phyloP scores from a whole-genome alignment of 2,113 vertebrate genomes.

The Vulpes ferrilata region DNA sequence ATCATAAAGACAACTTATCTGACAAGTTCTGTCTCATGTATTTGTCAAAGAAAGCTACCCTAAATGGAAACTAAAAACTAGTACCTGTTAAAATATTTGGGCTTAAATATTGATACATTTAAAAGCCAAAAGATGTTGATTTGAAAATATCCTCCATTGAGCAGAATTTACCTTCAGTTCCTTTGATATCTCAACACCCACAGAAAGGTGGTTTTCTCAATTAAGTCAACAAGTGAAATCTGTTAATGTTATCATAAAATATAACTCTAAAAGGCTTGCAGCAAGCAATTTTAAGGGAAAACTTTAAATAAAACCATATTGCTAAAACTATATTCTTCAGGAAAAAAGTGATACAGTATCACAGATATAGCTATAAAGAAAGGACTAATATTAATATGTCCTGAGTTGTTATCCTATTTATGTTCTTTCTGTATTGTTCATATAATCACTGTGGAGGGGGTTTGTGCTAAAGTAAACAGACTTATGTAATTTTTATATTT shows the following conservation, averaged over 20 bases:
- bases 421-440: slow-evolving; percentile 12
- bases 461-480: neutral
- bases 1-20: neutral
- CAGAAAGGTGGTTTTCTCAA: neutral
- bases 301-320: neutral
- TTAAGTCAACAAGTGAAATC: neutral
- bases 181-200: neutral
- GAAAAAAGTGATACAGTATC: neutral
- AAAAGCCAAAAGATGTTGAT: neutral
- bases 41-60: neutral
- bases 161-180: neutral
- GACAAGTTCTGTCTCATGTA: slow-evolving; percentile 14
- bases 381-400: neutral
- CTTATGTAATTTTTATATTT: neutral
- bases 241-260: neutral
- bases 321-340: neutral
- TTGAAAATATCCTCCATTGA: neutral
- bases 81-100: neutral
- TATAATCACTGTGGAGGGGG: neutral
- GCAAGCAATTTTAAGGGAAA: neutral
- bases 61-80: neutral
- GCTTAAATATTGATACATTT: neutral
- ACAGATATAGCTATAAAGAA: slow-evolving; percentile 25
- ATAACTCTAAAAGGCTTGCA: neutral
- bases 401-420: neutral